phyloP scores from a whole-genome alignment of 1,140 invertebrate genomes.

The Drosophila auraria region DNA sequence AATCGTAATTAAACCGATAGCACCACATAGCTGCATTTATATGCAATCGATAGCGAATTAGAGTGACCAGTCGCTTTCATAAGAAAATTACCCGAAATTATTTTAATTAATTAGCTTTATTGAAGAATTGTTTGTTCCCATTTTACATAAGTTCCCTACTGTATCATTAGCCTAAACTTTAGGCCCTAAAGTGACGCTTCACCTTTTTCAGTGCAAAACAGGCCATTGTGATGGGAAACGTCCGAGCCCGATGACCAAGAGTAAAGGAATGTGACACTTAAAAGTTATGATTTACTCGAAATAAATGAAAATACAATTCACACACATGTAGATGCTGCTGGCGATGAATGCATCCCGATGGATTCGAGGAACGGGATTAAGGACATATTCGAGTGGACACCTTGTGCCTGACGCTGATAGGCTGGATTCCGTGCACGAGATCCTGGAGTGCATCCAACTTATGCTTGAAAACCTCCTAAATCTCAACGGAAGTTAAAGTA shows the following conservation, averaged over 20 bases:
- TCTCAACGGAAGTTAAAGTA: no score
- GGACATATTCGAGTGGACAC: not conserved
- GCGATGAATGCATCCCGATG: not conserved
- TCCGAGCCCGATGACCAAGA: constrained; percentile 14
- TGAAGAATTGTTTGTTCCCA: no score
- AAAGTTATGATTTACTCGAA: constrained; percentile 54
- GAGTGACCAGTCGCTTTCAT: no score
- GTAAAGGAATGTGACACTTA: constrained; percentile 53
- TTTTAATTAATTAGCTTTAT: no score
- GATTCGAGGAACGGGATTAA: not conserved
- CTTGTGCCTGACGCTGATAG: not conserved
- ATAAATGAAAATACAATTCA: constrained; percentile 12
- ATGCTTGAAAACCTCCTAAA: no score
- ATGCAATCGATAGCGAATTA: not conserved
- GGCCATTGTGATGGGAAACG: constrained; percentile 18
- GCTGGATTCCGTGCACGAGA: no score
- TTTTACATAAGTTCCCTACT: no score
- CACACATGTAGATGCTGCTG: constrained; percentile 1
- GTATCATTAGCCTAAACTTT: no score
- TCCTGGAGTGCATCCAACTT: no score
- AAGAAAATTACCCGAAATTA: no score
- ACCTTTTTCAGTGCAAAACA: constrained; percentile 13
- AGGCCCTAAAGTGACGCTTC: no score
- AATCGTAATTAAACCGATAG: not conserved
- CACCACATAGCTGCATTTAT: not conserved